phyloP scores from a whole-genome alignment of 2,888 invertebrate genomes.

The Rhagium mordax region DNA sequence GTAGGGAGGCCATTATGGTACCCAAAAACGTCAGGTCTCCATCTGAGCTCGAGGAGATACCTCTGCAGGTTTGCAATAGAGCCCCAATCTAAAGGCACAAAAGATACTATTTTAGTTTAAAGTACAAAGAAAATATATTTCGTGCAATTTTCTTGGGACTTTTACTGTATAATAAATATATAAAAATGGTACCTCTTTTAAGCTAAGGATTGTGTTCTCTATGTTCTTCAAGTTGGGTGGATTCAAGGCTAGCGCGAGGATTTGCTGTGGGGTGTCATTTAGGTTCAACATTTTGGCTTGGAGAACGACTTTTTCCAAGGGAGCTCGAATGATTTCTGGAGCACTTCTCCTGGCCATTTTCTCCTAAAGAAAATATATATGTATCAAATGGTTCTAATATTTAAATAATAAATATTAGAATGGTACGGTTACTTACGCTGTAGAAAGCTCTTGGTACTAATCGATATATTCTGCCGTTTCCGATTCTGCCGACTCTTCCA shows the following conservation, averaged over 20 bases:
- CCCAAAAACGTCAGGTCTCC: slow-evolving; percentile 93
- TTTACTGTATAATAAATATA: too few relatives aligned
- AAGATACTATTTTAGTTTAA: neutral
- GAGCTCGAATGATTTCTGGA: slow-evolving; percentile 87
- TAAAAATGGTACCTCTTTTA: slow-evolving; percentile 81
- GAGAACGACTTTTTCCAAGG: slow-evolving; percentile 85
- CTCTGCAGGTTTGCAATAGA: slow-evolving; percentile 75
- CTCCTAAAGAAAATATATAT: slow-evolving; percentile 62
- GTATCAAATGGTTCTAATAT: neutral
- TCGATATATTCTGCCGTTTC: slow-evolving; percentile 89
- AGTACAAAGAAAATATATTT: too few relatives aligned
- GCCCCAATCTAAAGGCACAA: slow-evolving; percentile 80
- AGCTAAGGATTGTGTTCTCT: slow-evolving; percentile 83
- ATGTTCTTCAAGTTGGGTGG: slow-evolving; percentile 90
- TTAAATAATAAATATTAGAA: too few relatives aligned
- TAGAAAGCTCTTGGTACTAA: slow-evolving; percentile 81
- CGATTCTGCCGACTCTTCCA: slow-evolving; percentile 92
- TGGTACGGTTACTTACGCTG: slow-evolving; percentile 66
- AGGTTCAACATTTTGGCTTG: slow-evolving; percentile 87
- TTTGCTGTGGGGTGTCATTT: slow-evolving; percentile 82
- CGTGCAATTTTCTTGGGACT: too few relatives aligned
- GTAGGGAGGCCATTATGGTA: slow-evolving; percentile 84
- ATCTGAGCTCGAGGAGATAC: slow-evolving; percentile 71
- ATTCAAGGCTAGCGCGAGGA: slow-evolving; percentile 88
- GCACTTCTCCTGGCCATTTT: slow-evolving; percentile 73